Conservation (phyloP, 2,797 vertebrate genomes). For the Harpagifer antarcticus region DNA sequence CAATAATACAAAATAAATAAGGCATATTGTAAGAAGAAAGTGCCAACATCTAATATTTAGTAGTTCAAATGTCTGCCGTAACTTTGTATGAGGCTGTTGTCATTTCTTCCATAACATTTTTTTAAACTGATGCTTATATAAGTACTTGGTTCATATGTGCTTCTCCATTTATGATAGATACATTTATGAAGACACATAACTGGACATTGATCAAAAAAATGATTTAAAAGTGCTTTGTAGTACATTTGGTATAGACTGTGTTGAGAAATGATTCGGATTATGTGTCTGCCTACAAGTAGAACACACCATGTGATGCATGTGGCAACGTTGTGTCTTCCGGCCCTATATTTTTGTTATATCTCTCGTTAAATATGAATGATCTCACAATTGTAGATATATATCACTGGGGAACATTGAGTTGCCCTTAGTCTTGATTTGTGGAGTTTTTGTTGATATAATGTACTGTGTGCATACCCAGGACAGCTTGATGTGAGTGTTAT, state of each 20-base stretch:
- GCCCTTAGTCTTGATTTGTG: neutral
- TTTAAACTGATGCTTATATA: neutral
- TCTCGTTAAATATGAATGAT: slow-evolving; percentile 28
- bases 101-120: slow-evolving; percentile 4
- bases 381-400: slow-evolving; percentile 7
- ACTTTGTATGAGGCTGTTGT: neutral
- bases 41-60: no score
- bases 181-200: no score
- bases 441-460: slow-evolving; percentile 5
- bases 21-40: neutral
- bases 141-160: neutral
- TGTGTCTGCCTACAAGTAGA: neutral
- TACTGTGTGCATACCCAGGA: neutral
- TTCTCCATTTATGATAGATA: neutral
- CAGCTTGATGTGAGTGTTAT: neutral
- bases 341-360: slow-evolving; percentile 12
- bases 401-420: neutral
- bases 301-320: neutral
- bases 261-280: neutral
- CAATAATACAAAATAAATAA: neutral
- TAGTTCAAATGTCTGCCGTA: no score
- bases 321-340: slow-evolving; percentile 1
- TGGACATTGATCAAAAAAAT: no score
- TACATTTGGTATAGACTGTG: neutral
- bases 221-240: no score